These are phyloP conservation scores for Vireo altiloquus DNA, from an alignment of 2,113 vertebrate genomes.

Conservation along the genomic window DNA sequence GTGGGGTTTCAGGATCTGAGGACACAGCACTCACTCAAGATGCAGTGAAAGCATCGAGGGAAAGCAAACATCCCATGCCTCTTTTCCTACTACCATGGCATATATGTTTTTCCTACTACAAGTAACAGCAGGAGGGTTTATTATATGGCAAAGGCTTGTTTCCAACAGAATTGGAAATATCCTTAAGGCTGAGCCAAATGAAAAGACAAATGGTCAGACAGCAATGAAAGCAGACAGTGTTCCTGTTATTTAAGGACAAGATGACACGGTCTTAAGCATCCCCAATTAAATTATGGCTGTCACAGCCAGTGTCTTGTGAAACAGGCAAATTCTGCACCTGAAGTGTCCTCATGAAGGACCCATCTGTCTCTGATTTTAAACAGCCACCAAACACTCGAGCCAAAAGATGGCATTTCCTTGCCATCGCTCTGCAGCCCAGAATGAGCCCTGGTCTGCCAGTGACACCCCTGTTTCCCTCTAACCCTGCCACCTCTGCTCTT, in stretches of 20 bases:
- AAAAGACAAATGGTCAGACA: not conserved
- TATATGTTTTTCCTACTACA: not conserved
- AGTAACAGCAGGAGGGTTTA: not conserved
- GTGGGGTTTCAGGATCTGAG: not conserved
- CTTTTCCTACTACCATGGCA: not conserved
- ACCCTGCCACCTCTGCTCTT: not conserved
- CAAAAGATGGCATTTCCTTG: not conserved
- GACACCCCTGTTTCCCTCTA: not conserved
- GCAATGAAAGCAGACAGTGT: not conserved
- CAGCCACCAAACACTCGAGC: not conserved
- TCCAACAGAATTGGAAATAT: not conserved
- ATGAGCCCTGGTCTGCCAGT: accelerated
- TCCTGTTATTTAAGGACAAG: not conserved
- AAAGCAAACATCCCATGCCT: not conserved
- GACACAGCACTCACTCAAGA: accelerated
- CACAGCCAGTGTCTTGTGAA: not conserved
- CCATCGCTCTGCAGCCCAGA: not conserved
- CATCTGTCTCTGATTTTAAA: not conserved
- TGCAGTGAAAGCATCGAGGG: not conserved
- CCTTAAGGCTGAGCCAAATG: not conserved
- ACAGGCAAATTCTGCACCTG: not conserved
- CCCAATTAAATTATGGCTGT: not conserved
- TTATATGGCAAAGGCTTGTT: not conserved
- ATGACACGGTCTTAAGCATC: not conserved
- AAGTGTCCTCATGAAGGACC: not conserved